A percentile compares a stretch with the other conserved stretches of the same genome.
phyloP scores from a whole-genome alignment of 2,888 invertebrate species.

The Eristalis tenax region DNA sequence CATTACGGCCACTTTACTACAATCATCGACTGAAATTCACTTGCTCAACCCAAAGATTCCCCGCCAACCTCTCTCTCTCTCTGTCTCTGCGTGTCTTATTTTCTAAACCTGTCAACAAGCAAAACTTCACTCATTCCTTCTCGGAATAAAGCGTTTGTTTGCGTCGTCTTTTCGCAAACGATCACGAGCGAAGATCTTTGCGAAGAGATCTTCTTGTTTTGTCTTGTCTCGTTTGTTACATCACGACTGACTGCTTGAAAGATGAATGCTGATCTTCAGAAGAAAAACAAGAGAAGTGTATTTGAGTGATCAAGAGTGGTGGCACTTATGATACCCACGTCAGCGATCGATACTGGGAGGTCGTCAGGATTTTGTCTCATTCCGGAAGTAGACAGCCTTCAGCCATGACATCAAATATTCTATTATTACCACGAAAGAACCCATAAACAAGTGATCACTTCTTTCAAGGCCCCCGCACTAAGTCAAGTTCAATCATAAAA shows the following conservation, averaged over 20 bases:
- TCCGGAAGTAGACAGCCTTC: too few relatives aligned
- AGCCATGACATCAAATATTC: constrained; percentile 23
- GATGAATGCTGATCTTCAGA: constrained; percentile 6
- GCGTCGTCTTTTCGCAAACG: not conserved
- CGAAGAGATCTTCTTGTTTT: constrained; percentile 1
- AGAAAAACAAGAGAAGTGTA: not conserved
- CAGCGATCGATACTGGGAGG: not conserved
- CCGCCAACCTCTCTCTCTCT: not conserved
- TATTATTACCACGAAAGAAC: not conserved
- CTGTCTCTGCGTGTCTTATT: not conserved
- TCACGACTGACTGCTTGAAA: not conserved
- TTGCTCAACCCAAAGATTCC: not conserved
- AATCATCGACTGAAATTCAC: constrained; percentile 1
- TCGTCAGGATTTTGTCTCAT: not conserved
- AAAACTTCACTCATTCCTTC: not conserved
- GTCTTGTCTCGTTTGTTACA: constrained; percentile 6
- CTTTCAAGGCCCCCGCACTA: constrained; percentile 16
- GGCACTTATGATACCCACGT: not conserved
- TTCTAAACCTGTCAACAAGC: constrained; percentile 11
- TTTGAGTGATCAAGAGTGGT: not conserved
- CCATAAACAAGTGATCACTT: not conserved
- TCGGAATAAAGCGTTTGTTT: not conserved
- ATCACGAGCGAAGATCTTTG: not conserved
- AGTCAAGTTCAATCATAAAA: constrained; percentile 64
- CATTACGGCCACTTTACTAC: constrained; percentile 31